These are phyloP conservation scores for Dicentrarchus labrax DNA, from an alignment of 2,113 vertebrate genomes.

Conservation along the genomic window DNA sequence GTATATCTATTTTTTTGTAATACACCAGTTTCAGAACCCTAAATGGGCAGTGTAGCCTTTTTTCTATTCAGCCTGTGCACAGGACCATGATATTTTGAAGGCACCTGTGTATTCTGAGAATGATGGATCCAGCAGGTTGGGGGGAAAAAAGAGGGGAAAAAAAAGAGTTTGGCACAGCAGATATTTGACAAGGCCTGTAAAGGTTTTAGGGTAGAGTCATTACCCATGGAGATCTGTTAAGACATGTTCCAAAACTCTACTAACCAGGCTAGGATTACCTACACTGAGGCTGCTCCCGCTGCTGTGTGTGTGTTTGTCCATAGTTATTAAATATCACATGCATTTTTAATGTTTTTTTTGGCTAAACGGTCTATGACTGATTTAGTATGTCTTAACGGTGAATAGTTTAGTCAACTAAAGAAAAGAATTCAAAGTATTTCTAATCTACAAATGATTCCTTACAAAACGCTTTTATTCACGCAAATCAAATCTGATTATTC, in stretches of 20 bases:
- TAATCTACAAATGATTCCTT: slow-evolving; percentile 51
- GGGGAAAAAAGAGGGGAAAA: neutral
- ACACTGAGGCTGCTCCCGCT: slow-evolving; percentile 19
- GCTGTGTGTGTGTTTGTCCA: slow-evolving; percentile 18
- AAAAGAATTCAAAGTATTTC: slow-evolving; percentile 28
- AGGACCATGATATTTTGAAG: slow-evolving; percentile 68
- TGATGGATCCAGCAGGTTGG: slow-evolving; percentile 75
- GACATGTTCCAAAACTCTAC: slow-evolving; percentile 68
- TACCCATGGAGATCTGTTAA: slow-evolving; percentile 71
- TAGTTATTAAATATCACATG: slow-evolving; percentile 44
- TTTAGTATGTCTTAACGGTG: slow-evolving; percentile 29
- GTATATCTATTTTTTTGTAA: slow-evolving; percentile 83
- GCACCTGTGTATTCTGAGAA: slow-evolving; percentile 73
- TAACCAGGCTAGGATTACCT: slow-evolving; percentile 58
- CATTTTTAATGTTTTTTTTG: slow-evolving; percentile 28
- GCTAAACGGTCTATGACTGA: slow-evolving; percentile 43
- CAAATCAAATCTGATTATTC: slow-evolving; percentile 47
- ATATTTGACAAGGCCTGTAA: slow-evolving; percentile 74
- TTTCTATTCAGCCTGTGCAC: slow-evolving; percentile 49
- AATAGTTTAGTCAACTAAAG: slow-evolving; percentile 30
- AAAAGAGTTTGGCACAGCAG: slow-evolving; percentile 57
- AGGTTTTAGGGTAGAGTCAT: slow-evolving; percentile 77
- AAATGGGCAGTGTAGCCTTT: slow-evolving; percentile 68
- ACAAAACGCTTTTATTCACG: slow-evolving; percentile 37
- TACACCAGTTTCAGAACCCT: slow-evolving; percentile 79